These are phyloP conservation scores for Sarcophaga variegata DNA, from an alignment of 2,888 invertebrate species.

Conservation along the genomic window DNA sequence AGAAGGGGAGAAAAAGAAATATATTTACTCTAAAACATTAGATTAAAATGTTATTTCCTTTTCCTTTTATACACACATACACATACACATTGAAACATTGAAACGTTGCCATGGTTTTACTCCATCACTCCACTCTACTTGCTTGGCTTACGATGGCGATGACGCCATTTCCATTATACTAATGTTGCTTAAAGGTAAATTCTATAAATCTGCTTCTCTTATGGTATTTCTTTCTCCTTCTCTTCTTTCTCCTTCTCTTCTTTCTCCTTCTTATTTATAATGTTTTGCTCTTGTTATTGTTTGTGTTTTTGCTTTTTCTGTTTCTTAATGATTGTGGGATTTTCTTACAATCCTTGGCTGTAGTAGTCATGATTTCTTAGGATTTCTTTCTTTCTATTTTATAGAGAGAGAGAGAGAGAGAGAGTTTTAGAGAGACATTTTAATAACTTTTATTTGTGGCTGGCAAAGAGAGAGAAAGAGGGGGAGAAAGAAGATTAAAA, in stretches of 20 bases:
- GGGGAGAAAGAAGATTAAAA: background rate
- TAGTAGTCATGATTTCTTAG: constrained; percentile 50
- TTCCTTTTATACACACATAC: no score
- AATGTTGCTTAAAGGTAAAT: constrained; percentile 51
- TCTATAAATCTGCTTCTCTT: constrained; percentile 43
- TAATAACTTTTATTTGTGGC: constrained; percentile 52
- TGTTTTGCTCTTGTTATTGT: constrained; percentile 54
- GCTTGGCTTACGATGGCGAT: no score
- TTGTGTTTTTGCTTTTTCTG: constrained; percentile 21
- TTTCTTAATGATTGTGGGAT: constrained; percentile 9
- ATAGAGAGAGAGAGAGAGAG: background rate
- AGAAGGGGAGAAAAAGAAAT: background rate
- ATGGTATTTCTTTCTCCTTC: constrained; percentile 7
- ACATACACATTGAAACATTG: constrained; percentile 12
- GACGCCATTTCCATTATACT: constrained; percentile 6
- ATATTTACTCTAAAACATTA: constrained; percentile 52
- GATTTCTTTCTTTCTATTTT: background rate
- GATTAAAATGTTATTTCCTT: constrained; percentile 57
- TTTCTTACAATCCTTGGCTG: constrained; percentile 1
- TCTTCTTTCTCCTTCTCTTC: background rate
- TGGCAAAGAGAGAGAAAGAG: background rate
- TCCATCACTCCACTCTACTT: background rate
- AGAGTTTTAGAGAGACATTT: constrained; percentile 28
- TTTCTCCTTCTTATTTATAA: constrained; percentile 5
- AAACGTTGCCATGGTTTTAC: constrained; percentile 11